phyloP scores from a whole-genome alignment of 2,113 vertebrate genomes.

The Alligator sinensis region DNA sequence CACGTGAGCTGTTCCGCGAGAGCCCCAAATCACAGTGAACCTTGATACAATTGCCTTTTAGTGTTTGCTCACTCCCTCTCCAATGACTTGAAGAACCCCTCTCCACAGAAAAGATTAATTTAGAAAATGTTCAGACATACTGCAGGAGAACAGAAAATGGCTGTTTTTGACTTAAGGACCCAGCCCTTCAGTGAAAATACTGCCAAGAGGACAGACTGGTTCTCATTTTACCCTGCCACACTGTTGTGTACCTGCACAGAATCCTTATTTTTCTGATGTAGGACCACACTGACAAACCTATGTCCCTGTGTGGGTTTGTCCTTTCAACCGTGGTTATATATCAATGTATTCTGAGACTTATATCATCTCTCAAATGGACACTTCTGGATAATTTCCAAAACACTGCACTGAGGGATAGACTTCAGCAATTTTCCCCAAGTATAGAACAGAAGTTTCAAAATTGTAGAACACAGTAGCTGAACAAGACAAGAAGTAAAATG shows the following conservation, averaged over 20 bases:
- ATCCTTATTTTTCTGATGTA: neutral
- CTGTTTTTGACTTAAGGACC: neutral
- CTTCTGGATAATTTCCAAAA: neutral
- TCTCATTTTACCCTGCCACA: neutral
- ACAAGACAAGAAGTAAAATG: neutral
- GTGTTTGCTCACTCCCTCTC: conserved; percentile 6
- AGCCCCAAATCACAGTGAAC: neutral
- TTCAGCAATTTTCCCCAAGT: neutral
- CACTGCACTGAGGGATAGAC: neutral
- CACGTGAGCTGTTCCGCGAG: neutral
- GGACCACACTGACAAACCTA: neutral
- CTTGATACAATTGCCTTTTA: neutral
- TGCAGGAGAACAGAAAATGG: neutral
- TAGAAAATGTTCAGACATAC: neutral
- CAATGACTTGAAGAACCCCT: neutral
- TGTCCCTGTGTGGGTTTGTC: too few relatives aligned
- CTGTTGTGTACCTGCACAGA: neutral
- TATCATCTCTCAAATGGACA: neutral
- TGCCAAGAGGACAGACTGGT: too few relatives aligned
- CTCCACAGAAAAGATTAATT: conserved; percentile 1
- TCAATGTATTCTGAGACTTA: neutral
- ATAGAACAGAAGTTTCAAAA: neutral
- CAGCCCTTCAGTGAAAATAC: neutral
- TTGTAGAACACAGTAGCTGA: neutral
- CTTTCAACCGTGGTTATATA: neutral